phyloP scores from a whole-genome alignment of 1,140 invertebrate species.

The Agrilus planipennis region DNA sequence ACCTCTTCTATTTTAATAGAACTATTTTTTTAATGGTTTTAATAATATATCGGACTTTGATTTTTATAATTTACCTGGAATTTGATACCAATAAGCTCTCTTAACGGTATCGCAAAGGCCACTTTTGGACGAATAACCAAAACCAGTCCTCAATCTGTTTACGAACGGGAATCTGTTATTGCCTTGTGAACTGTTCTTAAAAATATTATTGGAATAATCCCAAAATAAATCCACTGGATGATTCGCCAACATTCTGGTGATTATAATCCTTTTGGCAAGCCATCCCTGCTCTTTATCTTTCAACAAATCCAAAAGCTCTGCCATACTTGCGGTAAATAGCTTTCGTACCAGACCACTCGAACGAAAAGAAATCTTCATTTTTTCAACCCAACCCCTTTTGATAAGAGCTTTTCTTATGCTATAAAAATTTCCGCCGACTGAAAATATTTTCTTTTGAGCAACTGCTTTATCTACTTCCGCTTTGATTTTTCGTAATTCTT shows the following conservation, averaged over 20 bases:
- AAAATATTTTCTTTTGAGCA: conserved; percentile 28
- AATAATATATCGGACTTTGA: no score
- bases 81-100: conserved; percentile 45
- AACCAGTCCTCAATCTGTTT: conserved; percentile 41
- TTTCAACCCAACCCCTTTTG: conserved; percentile 49
- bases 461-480: conserved; percentile 28
- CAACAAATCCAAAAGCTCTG: conserved; percentile 4
- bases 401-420: conserved; percentile 39
- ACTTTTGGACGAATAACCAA: conserved; percentile 47
- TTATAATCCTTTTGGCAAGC: conserved; percentile 24
- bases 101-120: conserved; percentile 46
- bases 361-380: conserved; percentile 26
- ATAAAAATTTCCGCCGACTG: conserved; percentile 33
- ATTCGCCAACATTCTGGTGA: conserved; percentile 45
- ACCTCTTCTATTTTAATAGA: no score
- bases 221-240: conserved; percentile 46
- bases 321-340: background rate
- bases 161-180: conserved; percentile 35
- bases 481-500: no score
- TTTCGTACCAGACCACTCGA: conserved; percentile 1
- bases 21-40: no score
- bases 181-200: conserved; percentile 27
- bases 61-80: no score
- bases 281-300: conserved; percentile 3
- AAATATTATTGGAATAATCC: conserved; percentile 34